Percentiles rank a stretch among this genome's conserved stretches.
Conservation (phyloP, 2,888 invertebrate species). For the Drosophila mulleri region DNA sequence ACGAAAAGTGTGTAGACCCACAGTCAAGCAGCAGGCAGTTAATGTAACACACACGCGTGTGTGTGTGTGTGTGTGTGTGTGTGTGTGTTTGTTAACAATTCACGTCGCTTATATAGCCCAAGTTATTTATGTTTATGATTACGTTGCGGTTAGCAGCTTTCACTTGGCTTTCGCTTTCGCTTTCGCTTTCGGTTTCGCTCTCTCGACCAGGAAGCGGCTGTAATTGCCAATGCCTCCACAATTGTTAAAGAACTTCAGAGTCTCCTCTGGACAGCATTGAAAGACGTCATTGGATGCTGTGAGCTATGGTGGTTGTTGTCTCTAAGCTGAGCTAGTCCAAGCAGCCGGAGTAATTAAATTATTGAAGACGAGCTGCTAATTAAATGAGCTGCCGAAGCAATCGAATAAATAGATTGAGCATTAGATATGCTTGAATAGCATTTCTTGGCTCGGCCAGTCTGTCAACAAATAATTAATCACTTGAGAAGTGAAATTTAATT, state of each 20-base stretch:
- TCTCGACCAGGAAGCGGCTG: slow-evolving; percentile 5
- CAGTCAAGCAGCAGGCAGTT: slow-evolving; percentile 50
- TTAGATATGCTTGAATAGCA: neutral
- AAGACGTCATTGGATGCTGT: slow-evolving; percentile 22
- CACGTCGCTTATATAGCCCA: slow-evolving; percentile 66
- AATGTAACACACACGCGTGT: slow-evolving; percentile 28
- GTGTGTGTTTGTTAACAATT: slow-evolving; percentile 55
- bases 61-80: slow-evolving; percentile 10
- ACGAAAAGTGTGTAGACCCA: slow-evolving; percentile 73
- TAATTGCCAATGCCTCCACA: slow-evolving; percentile 11
- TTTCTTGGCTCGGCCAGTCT: neutral
- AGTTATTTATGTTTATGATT: slow-evolving; percentile 79
- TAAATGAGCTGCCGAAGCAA: neutral
- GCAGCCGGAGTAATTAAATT: slow-evolving; percentile 10
- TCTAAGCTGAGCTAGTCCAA: neutral
- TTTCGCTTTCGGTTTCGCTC: neutral
- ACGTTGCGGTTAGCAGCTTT: slow-evolving; percentile 66
- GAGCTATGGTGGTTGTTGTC: neutral
- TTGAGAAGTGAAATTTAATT: slow-evolving; percentile 43
- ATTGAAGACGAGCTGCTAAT: slow-evolving; percentile 7
- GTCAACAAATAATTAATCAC: slow-evolving; percentile 63
- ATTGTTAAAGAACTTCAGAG: neutral
- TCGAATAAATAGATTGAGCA: neutral
- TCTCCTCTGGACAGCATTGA: no score
- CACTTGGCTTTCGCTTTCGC: slow-evolving; percentile 28